Base-by-base conservation (phyloP, 2,113 vertebrate genomes). In the Rallus limicola region DNA sequence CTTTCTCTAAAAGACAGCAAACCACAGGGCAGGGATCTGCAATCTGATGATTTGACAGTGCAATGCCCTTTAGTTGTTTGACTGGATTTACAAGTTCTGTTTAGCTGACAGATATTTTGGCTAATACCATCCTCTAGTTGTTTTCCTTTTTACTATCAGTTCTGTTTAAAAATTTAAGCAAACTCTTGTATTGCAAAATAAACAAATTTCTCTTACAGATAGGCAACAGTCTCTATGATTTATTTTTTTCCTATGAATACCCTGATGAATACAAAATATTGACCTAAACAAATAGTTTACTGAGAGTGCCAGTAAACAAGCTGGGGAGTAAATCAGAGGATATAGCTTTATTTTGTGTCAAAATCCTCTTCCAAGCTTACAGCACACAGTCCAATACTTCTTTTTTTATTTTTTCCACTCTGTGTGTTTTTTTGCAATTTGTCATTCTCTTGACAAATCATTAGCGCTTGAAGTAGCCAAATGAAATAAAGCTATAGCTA, bases 1-100 rank as follows among this genome's bases (percentile, higher is more conserved):
- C 84, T 48, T 97, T 96, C 94, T 96, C 76, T 96, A 93, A 97
- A 97, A 97, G 95, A 95, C 96, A 97, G 96, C 93, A 96, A 92
- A 96, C 91, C 93, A 82, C 36, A 89, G 94, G 95, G 88, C 97
- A 97, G 93, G 95, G 92, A 95, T 97, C 92, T 97, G 96, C 91
- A 95, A 64, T 95, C 92, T 81, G 96, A 88, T 92, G 95, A 97
- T 95, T 97, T 98, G 97, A 97, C 95, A 96, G 90, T 92, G 93
- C 70, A 95, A 28, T 96, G 69, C 56, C 86, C 95, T 94, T 96
- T 89, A 80, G 88, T 92, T 82, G 29, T 95, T 96, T 92, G 79
- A 93, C 42, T 91, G 90, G 91, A 96, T 97, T 96, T 97, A 89
- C 96, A 97, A 97, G 90, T 91, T 68, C 78, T 78, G 46, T 91